Conservation (phyloP, 2,797 vertebrate species). For the Xyrichtys novacula region DNA sequence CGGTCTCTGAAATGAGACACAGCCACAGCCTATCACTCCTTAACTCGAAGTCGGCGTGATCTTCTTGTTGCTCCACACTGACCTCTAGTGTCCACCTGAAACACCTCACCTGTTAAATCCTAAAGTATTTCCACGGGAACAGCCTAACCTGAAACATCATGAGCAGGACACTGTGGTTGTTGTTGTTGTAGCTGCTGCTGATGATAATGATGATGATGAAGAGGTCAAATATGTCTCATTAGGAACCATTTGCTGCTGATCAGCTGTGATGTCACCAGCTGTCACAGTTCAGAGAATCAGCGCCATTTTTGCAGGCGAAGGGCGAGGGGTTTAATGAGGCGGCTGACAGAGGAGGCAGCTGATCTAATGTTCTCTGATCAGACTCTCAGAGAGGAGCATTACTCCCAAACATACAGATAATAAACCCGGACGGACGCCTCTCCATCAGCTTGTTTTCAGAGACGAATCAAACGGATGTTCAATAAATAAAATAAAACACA, state of each 20-base stretch:
- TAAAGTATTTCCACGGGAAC: slow-evolving; percentile 6
- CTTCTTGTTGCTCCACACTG: background rate
- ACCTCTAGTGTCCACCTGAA: background rate
- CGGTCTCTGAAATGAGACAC: no score
- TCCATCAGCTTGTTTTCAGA: no score
- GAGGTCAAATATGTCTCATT: slow-evolving; percentile 28
- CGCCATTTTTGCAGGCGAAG: slow-evolving; percentile 9
- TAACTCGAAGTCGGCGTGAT: no score
- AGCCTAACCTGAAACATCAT: slow-evolving; percentile 17
- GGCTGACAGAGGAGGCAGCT: slow-evolving; percentile 21
- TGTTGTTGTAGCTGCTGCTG: no score
- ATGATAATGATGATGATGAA: no score
- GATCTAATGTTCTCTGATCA: slow-evolving; percentile 55
- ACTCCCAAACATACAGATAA: background rate
- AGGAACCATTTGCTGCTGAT: slow-evolving; percentile 36
- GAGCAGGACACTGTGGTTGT: background rate
- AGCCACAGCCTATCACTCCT: no score
- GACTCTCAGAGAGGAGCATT: background rate
- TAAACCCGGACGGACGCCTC: no score
- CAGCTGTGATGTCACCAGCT: slow-evolving; percentile 32
- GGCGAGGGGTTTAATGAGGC: slow-evolving; percentile 18
- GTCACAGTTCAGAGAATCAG: slow-evolving; percentile 34
- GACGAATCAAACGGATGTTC: background rate
- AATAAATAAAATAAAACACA: no score
- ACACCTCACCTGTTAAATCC: background rate